Evolutionary conservation across 1,140 invertebrate genomes (phyloP), one percentile per base, ranked within the genome.

Genomic region (Drosophila burlai): DNA sequence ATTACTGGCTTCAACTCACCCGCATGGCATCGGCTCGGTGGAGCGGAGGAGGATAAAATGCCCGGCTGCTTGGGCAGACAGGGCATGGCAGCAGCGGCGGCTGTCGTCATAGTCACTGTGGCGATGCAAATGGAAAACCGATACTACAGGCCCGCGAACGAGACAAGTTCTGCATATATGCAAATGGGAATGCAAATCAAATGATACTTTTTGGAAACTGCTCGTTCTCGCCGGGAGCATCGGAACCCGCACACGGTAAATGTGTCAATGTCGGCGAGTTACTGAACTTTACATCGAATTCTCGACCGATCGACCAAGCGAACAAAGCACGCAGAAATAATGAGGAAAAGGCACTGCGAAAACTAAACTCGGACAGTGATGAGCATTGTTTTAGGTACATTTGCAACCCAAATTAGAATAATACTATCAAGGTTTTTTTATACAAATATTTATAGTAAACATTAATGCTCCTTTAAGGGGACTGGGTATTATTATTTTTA

Each of bases 201-300:
- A 69, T 62, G 50, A 69, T 62, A 45, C 46, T 26, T 76, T 62
- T 26, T 16, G 9, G 46, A 60, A 38, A 50, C 7, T 21, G 50
- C 18, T 55, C 64, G 55, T 43, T 54, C 18, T 34, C 29, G 55
- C 26, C 43, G 43, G 57, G 43, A 67, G 57, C 54, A 45, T 68
- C 57, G 64, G 40, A 54, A 45, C 16, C 42, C 18, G 47, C 46
- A 46, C 55, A 46, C 57, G 54, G 26, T 63, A 89, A 81, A 68
- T 84, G 62, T 75, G 84, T 89, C 84, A 89, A 89, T 87, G 83
- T 55, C 74, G 80, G 61, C 18, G 43, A 72, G 72, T 75, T 78
- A 79, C 79, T 89, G 66, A 78, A 89, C 83, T 77, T 66, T 50
- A 43, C 57, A 57, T 65, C 45, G 54, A 62, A 62, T 68, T 68